Percentiles rank a stretch among this genome's conserved stretches.
Evolutionary conservation across 2,888 invertebrate genomes (phyloP).

Genomic region (Drosophila histrio): DNA sequence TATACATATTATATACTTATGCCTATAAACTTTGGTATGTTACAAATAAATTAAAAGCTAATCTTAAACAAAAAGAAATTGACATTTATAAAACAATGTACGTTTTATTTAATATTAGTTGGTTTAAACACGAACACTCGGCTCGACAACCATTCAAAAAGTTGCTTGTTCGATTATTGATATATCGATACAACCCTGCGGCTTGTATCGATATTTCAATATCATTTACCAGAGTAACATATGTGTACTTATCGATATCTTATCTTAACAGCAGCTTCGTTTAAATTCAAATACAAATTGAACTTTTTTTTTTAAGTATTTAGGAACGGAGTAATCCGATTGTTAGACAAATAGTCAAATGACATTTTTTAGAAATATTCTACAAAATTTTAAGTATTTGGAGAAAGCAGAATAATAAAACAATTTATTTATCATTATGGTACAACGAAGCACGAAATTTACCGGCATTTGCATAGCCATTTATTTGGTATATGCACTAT

Average conservation of each 20-base stretch:
- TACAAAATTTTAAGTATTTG: conserved; percentile 10
- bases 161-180: no score
- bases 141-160: no score
- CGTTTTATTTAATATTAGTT: no score
- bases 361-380: not conserved
- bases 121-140: no score
- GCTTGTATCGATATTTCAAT: no score
- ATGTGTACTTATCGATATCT: no score
- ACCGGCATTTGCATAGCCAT: conserved; percentile 51
- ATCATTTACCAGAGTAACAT: no score
- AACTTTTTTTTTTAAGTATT: no score
- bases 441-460: conserved; percentile 51
- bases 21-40: conserved; percentile 48
- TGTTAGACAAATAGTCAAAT: not conserved
- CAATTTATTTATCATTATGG: conserved; percentile 29
- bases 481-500: conserved; percentile 47
- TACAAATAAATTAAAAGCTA: conserved; percentile 40
- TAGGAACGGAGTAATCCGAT: not conserved
- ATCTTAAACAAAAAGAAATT: not conserved
- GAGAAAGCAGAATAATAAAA: not conserved
- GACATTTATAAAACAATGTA: no score
- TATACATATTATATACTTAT: conserved; percentile 22
- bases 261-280: no score
- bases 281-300: no score
- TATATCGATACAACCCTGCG: no score